Base-by-base conservation (phyloP, 2,797 vertebrate genomes). In the Florisuga fusca region DNA sequence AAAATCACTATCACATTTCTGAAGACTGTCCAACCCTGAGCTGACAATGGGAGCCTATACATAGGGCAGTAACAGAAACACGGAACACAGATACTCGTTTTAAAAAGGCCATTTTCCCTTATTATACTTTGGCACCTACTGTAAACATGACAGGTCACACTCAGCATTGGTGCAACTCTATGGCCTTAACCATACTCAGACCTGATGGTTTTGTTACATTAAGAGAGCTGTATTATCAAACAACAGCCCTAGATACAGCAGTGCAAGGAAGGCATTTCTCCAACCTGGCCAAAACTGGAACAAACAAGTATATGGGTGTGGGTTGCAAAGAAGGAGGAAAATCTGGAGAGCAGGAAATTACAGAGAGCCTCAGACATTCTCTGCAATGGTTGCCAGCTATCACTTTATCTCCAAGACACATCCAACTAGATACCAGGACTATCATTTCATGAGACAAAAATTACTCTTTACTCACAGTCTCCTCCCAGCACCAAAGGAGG, bases 331-430 rank as follows among this genome's bases (percentile, higher is more conserved):
- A 50, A 5, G 67, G 45, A 89, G 78, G 36, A 57, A 71, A 68
- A 75, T 62, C 45, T 38, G 72, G 73, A 79, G 38, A 77, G 88
- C 73, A 92, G 94, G 94, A 95, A 94, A 93, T 91, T 50, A 76
- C 14, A 5, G 33, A 38, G 18, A 59, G 45, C 36, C 82, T 87
- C 84, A 87, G 84, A 79, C 63, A 84, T 90, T 92, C 86, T 36
- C 57, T n/a, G 31, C 57, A 64, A 45, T 3, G 38, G 59, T 15
- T 84, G 87, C 83, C 90, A 93, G 76, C 74, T 50, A 84, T 53
- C 9, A 3, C 50, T 59, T 79, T 58, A 82, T 54, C 63, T 84
- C 59, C 0, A 1, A 90, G 76, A 55, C 2, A 0, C 10, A 76
- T 50, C 62, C 77, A 23, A 10, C 26, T 18, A 69, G 77, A 90